Base-by-base conservation (phyloP, 2,113 vertebrate species). In the Halcyon malimbica region DNA sequence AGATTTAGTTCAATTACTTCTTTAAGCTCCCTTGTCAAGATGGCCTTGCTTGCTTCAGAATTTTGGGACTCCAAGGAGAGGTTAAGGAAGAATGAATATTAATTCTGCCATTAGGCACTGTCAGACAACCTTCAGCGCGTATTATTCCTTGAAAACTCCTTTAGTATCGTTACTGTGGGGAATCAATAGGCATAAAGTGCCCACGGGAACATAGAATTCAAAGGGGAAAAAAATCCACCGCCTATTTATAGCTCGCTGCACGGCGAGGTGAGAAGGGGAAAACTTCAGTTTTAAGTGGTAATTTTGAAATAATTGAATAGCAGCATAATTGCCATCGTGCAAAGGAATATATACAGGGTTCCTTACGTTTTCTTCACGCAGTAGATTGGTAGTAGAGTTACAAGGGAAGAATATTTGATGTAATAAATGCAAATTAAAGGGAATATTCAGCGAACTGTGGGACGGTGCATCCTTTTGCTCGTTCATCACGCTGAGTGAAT, bases 1-100 rank as follows among this genome's bases (percentile, higher is more conserved):
- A 97, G 87, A 97, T 97, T 97, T 97, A 95, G 96, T 97, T 98
- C 96, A 97, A 94, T 98, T 98, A 97, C 73, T 96, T 96, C 89
- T 90, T 77, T 39, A 69, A 94, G 78, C 78, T 89, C 23, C 93
- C 76, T 96, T 97, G 85, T 97, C 95, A 97, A 93, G 93, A 95
- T 97, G 90, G 95, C 89, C 91, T 79, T 95, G 73, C 82, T 94
- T 70, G 70, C 92, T 94, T 92, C 76, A 91, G 92, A 94, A 93
- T 94, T 97, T 77, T 96, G 65, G 73, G 93, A 91, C 83, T 97
- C 84, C 11, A 77, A 95, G 74, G 94, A 94, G 74, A 97, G 85
- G 71, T 96, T 92, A 92, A 90, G 83, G 90, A 90, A 86, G 79
- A 87, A 74, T 65, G 85, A 96, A 96, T 97, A 64, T 56, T 96